These are phyloP conservation scores for Peromyscus attwateri DNA, from an alignment of 2,797 vertebrate species.

Conservation along the genomic window DNA sequence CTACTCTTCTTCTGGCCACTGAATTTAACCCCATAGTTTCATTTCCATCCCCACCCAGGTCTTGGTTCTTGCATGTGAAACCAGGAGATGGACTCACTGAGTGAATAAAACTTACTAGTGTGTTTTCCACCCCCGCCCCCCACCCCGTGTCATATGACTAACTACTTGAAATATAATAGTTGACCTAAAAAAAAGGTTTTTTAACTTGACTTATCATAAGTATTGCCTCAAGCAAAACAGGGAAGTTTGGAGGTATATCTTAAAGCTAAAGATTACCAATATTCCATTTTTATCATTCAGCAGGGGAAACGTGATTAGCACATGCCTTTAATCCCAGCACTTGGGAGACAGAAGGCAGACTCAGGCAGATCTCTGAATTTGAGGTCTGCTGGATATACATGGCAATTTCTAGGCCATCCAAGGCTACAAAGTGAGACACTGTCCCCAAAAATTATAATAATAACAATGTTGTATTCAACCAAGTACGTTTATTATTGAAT, in stretches of 20 bases:
- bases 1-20: not conserved
- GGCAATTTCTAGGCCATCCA: not conserved
- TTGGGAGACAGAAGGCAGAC: not conserved
- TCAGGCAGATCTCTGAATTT: not conserved
- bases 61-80: not conserved
- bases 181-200: not conserved
- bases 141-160: not conserved
- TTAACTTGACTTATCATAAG: not conserved
- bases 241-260: not conserved
- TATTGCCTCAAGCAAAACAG: not conserved
- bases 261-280: not conserved
- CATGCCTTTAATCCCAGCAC: not conserved
- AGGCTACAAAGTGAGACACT: not conserved
- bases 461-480: not conserved
- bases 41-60: not conserved
- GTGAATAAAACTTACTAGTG: not conserved
- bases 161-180: not conserved
- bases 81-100: not conserved
- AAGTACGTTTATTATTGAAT: not conserved
- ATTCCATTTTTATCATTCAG: not conserved
- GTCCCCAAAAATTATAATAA: not conserved
- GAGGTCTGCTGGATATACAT: not conserved
- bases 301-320: not conserved
- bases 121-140: too few species aligned
- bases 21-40: not conserved